A percentile compares a stretch with the other conserved stretches of the same genome.
phyloP scores from a whole-genome alignment of 1,140 invertebrate genomes.

The Drosophila kurseongensis region DNA sequence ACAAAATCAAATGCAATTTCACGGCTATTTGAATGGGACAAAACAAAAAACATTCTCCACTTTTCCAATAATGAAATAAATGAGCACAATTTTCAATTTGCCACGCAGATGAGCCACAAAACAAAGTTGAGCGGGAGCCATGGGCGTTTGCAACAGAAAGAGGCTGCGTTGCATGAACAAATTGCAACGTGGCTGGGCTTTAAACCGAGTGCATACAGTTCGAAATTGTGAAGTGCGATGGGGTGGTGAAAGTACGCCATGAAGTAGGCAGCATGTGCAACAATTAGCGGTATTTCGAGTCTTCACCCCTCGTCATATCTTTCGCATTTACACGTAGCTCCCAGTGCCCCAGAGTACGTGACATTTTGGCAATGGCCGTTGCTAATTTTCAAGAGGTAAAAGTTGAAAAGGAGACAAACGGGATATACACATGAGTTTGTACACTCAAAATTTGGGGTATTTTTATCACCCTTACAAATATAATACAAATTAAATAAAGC shows the following conservation, averaged over 20 bases:
- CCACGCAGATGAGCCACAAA: constrained; percentile 76
- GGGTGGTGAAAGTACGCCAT: constrained; percentile 12
- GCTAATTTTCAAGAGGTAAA: constrained; percentile 52
- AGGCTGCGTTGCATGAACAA: constrained; percentile 14
- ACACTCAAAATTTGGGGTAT: neutral
- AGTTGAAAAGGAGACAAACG: constrained; percentile 1
- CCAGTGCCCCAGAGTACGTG: constrained; percentile 56
- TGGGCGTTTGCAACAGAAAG: neutral
- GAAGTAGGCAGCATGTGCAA: constrained; percentile 64
- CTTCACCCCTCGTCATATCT: constrained; percentile 17
- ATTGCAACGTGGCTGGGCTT: constrained; percentile 37
- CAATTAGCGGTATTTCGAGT: constrained; percentile 60
- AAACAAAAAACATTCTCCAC: constrained; percentile 29
- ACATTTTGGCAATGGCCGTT: constrained; percentile 72
- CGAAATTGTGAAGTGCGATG: neutral
- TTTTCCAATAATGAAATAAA: constrained; percentile 73
- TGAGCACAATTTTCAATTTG: constrained; percentile 78
- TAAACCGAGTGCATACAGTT: constrained; percentile 59
- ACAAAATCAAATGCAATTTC: constrained; percentile 77
- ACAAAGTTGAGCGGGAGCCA: constrained; percentile 18
- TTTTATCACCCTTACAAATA: no score
- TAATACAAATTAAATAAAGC: no score
- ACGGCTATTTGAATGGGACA: constrained; percentile 70
- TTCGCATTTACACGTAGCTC: constrained; percentile 36
- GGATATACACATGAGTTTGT: neutral